Percentiles rank a stretch among this genome's conserved stretches.
Conservation (phyloP, 2,113 vertebrate species). For the Odontophorus gujanensis region DNA sequence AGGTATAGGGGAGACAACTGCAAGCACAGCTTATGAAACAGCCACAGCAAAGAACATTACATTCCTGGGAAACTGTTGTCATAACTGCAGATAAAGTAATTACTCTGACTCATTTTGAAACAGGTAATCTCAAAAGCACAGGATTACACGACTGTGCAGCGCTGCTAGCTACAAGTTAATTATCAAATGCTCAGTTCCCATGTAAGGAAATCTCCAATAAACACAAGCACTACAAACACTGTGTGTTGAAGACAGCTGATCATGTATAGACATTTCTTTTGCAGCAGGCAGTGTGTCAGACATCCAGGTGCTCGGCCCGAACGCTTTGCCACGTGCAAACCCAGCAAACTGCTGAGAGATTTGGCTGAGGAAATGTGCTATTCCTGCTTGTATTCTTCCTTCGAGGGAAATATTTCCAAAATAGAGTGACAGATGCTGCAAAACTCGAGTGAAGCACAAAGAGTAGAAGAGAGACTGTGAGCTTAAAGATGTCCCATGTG, state of each 20-base stretch:
- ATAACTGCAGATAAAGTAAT: constrained; percentile 27
- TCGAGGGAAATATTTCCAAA: not conserved
- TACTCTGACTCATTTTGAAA: not conserved
- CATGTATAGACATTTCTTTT: not conserved
- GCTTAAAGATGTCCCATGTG: not conserved
- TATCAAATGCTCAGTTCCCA: constrained; percentile 4
- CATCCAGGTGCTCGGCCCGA: not conserved
- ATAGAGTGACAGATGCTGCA: not conserved
- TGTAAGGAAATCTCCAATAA: not conserved
- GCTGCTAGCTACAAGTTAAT: constrained; percentile 42
- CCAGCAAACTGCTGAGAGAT: not conserved
- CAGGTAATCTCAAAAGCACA: constrained; percentile 24
- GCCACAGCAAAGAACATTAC: not conserved
- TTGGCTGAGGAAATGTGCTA: not conserved
- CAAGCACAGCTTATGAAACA: not conserved
- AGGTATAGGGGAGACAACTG: not conserved
- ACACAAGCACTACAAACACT: not conserved
- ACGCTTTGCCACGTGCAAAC: not conserved
- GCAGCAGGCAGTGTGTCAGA: not conserved
- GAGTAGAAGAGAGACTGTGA: not conserved
- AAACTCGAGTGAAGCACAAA: not conserved
- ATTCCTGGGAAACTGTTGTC: not conserved
- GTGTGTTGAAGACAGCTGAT: not conserved
- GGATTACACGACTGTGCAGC: constrained; percentile 1
- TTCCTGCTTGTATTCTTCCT: not conserved